Conservation (phyloP, 2,113 vertebrate genomes). For the Caretta caretta region DNA sequence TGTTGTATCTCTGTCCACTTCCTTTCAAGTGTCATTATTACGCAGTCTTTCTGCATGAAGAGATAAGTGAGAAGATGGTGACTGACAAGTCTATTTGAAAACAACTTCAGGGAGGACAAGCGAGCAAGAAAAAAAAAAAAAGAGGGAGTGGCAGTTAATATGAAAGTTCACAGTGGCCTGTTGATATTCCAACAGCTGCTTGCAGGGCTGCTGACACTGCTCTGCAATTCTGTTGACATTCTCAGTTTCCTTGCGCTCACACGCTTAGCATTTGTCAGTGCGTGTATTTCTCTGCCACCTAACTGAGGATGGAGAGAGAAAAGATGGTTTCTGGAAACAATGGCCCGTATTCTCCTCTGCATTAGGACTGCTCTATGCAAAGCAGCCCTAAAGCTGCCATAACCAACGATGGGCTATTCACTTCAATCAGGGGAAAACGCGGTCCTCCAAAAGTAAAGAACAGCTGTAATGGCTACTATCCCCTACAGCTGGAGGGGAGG, state of each 20-base stretch:
- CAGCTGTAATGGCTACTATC: background rate
- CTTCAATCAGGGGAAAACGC: background rate
- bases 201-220: background rate
- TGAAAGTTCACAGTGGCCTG: background rate
- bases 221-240: background rate
- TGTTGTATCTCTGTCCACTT: rapidly evolving
- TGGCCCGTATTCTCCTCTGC: rapidly evolving
- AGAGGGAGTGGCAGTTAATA: rapidly evolving
- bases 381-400: rapidly evolving
- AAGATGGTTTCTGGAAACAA: background rate
- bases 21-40: rapidly evolving
- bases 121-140: background rate
- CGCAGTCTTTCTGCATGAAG: rapidly evolving
- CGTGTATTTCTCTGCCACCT: background rate
- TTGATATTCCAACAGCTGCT: background rate
- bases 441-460: background rate
- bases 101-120: background rate
- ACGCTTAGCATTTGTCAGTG: background rate
- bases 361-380: rapidly evolving
- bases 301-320: background rate
- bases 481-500: background rate
- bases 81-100: background rate
- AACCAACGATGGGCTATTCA: rapidly evolving
- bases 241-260: rapidly evolving
- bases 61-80: background rate